phyloP scores from a whole-genome alignment of 2,113 vertebrate species.

The Theristicus caerulescens region DNA sequence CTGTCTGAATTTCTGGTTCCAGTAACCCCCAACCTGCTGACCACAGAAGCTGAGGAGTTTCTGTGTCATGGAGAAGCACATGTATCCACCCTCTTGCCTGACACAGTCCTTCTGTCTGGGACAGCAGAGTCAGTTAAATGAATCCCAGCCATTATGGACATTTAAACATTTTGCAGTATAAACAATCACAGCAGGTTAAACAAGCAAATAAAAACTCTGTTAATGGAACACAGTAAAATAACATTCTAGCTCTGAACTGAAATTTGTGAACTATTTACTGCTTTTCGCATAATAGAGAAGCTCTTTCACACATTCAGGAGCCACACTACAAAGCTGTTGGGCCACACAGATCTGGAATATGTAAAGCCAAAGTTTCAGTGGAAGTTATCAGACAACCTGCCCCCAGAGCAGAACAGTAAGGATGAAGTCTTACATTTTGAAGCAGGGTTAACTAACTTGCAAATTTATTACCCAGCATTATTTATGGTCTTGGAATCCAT shows the following conservation, averaged over 20 bases:
- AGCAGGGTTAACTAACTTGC: background rate
- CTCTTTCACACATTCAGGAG: background rate
- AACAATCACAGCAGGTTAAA: background rate
- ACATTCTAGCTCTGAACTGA: background rate
- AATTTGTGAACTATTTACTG: background rate
- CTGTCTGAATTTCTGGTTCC: background rate
- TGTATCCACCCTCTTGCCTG: background rate
- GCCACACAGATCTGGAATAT: background rate
- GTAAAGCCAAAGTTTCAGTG: background rate
- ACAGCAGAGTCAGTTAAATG: background rate
- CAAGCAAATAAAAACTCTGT: background rate
- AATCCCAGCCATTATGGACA: background rate
- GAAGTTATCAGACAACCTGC: background rate
- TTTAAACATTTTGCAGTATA: background rate
- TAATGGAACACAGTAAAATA: background rate
- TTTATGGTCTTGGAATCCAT: background rate
- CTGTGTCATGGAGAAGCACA: background rate
- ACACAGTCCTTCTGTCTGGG: background rate
- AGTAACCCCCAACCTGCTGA: background rate
- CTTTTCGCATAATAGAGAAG: background rate
- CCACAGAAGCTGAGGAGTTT: background rate
- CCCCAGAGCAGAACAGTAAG: background rate
- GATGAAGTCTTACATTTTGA: background rate
- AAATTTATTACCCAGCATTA: background rate
- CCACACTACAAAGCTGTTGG: background rate